These are phyloP conservation scores for Cyrtonyx montezumae DNA, from an alignment of 2,113 vertebrate species.

Conservation along the genomic window DNA sequence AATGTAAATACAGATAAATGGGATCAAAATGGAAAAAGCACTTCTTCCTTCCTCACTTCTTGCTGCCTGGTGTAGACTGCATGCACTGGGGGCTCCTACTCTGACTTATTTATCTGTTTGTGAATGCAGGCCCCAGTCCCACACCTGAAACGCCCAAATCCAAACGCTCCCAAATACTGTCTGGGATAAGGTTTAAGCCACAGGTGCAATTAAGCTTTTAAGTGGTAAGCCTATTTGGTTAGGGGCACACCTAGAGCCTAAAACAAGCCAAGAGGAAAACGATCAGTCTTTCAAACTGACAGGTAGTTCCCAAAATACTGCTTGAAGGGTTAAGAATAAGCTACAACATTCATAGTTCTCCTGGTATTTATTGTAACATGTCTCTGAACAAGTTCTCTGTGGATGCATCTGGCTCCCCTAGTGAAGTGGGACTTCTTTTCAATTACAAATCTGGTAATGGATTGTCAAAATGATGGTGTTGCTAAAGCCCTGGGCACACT, in stretches of 20 bases:
- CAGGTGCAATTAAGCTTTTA: conserved; percentile 69
- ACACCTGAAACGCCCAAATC: conserved; percentile 55
- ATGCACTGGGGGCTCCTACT: not conserved
- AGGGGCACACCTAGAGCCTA: conserved; percentile 60
- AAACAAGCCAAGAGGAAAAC: conserved; percentile 24
- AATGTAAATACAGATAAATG: conserved; percentile 45
- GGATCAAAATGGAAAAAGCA: conserved; percentile 1
- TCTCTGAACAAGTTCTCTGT: conserved; percentile 15
- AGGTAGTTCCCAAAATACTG: conserved; percentile 46
- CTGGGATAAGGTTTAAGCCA: conserved; percentile 65
- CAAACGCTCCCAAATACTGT: conserved; percentile 21
- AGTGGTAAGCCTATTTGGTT: conserved; percentile 59
- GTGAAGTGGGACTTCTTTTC: conserved; percentile 52
- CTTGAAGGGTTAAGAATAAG: conserved; percentile 60
- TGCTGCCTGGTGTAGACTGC: not conserved
- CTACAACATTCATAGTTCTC: conserved; percentile 33
- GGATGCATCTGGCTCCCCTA: not conserved
- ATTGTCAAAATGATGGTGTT: conserved; percentile 38
- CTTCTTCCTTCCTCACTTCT: not conserved
- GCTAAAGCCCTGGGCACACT: not conserved
- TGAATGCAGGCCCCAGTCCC: conserved; percentile 12
- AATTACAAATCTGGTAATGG: conserved; percentile 21
- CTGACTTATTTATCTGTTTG: not conserved
- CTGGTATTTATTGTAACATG: conserved; percentile 53
- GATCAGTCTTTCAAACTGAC: conserved; percentile 41